Base-by-base conservation (phyloP, 2,113 vertebrate species). In the Morone chrysops region DNA sequence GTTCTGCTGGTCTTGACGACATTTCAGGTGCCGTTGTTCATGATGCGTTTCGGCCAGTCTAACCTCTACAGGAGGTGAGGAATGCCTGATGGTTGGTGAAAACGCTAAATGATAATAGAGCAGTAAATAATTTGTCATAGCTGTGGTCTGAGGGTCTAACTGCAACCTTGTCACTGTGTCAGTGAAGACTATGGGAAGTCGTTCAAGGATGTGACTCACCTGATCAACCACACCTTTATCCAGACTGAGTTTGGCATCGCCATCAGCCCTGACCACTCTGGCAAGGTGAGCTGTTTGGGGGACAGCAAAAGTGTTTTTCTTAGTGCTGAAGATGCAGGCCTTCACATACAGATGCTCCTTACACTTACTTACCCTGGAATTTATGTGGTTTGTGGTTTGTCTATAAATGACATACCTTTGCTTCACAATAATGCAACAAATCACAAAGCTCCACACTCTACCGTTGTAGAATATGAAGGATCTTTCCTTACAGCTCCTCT, bases 181-280 rank as follows among this genome's bases (percentile, higher is more conserved):
- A 95, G 93, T 91, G 89, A 92, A 93, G 92, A 94, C 93, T 92
- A 93, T 20, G 94, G 94, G 84, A 94, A 94, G 82, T 92, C 94
- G 2, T 94, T 94, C 72, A 63, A 88, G 63, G 94, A 94, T 2
- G 91, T 94, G 73, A 94, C 93, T 54, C 78, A 90, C 78, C 81
- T 93, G 72, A 94, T 94, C 87, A 93, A 94, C 87, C 92, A 94
- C 86, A 94, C 94, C 45, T 94, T 94, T 79, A 91, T 94, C 76
- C 92, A 96, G 51, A 97, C 96, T 0, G 97, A 97, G 86, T 98
- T 98, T 63, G 98, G 97, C 85, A 98, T 99, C 82, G 96, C 96
- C 57, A 96, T 98, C 71, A 96, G 97, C 70, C 97, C 97, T 0
- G 97, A 97, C 72, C 97, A 97, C 85, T 98, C 97, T 10, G 98